Evolutionary conservation across 2,797 vertebrate species (phyloP).

Genomic region (Carduelis carduelis): DNA sequence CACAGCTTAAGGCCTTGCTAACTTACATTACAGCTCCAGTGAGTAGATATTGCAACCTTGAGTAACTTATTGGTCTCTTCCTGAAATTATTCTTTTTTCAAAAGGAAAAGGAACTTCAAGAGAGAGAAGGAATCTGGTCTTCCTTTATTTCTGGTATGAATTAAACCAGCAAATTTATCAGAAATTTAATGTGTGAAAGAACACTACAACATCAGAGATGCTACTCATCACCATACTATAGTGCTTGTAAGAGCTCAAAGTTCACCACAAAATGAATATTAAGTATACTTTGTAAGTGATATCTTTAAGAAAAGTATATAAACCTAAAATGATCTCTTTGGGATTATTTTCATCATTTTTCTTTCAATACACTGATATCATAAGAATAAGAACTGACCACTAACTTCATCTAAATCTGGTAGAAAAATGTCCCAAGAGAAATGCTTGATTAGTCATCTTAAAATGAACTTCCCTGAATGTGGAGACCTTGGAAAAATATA

Average conservation of each 20-base stretch:
- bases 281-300: neutral
- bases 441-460: neutral
- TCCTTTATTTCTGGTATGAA: neutral
- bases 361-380: neutral
- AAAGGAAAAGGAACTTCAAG: neutral
- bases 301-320: neutral
- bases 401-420: neutral
- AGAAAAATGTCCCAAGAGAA: neutral
- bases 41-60: neutral
- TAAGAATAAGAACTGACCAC: neutral
- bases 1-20: neutral
- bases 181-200: neutral
- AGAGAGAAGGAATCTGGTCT: neutral
- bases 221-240: neutral
- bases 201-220: neutral
- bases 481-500: neutral
- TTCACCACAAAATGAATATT: neutral
- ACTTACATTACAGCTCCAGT: neutral
- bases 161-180: neutral
- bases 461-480: rapidly evolving
- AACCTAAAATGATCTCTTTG: neutral
- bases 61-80: neutral
- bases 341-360: neutral
- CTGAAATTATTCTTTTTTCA: neutral
- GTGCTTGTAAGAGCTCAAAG: neutral